Conservation (phyloP, 2,113 vertebrate species). For the Myiozetetes cayanensis region DNA sequence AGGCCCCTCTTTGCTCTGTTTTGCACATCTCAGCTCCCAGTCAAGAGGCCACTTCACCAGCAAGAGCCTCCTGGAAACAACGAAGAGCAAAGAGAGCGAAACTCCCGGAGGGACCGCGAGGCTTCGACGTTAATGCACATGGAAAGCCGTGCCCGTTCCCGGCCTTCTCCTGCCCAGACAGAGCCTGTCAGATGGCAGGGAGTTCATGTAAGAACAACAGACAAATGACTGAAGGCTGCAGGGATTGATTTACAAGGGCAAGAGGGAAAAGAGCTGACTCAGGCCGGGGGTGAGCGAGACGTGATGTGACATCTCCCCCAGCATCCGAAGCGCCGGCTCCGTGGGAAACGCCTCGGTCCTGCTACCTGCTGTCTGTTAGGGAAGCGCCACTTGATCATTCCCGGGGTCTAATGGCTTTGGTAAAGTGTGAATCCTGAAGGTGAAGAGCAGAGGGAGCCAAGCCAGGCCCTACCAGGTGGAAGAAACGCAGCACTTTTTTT, state of each 20-base stretch:
- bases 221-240: constrained; percentile 50
- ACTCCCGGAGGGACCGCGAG: not conserved
- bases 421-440: not conserved
- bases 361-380: not conserved
- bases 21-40: constrained; percentile 30
- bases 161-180: constrained; percentile 36
- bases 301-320: constrained; percentile 33
- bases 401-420: not conserved
- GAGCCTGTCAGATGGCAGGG: constrained; percentile 36
- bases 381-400: not conserved
- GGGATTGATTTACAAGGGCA: constrained; percentile 68
- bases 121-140: constrained; percentile 14
- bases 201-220: constrained; percentile 43
- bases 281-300: constrained; percentile 12
- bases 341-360: not conserved
- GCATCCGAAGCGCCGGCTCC: not conserved
- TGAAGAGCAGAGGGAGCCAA: not conserved
- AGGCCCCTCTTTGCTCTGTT: not conserved
- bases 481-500: not conserved
- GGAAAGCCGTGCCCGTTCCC: constrained; percentile 36
- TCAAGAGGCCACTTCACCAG: not conserved
- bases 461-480: not conserved
- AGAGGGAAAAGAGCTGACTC: constrained; percentile 56
- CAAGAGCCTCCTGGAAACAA: constrained; percentile 24
- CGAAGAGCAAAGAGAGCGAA: not conserved